phyloP scores from a whole-genome alignment of 2,888 invertebrate species.

The Euplagia quadripunctaria region DNA sequence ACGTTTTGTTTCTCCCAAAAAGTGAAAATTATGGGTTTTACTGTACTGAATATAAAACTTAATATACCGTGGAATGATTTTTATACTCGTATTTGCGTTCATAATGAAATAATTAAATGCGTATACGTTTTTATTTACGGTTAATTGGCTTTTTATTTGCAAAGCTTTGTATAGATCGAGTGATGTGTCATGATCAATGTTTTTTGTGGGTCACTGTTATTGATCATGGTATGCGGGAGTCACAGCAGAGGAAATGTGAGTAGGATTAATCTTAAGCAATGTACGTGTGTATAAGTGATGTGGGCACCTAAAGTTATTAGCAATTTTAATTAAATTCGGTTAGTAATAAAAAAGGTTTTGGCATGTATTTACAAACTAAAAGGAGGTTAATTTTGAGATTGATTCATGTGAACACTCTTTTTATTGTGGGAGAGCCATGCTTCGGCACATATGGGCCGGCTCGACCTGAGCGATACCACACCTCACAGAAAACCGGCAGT shows the following conservation, averaged over 20 bases:
- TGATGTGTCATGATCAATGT: too few relatives aligned
- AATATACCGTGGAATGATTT: slow-evolving; percentile 33
- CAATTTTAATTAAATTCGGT: too few relatives aligned
- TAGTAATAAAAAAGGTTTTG: too few relatives aligned
- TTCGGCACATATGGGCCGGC: too few relatives aligned
- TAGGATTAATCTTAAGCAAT: background rate
- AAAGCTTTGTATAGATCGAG: background rate
- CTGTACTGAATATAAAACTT: slow-evolving; percentile 39
- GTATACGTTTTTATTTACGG: slow-evolving; percentile 39
- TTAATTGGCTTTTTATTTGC: slow-evolving; percentile 13
- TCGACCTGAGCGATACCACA: too few relatives aligned
- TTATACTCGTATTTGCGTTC: slow-evolving; percentile 30
- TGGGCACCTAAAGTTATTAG: too few relatives aligned
- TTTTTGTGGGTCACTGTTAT: background rate
- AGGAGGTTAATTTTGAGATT: too few relatives aligned
- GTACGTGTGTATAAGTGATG: background rate
- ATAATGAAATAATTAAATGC: slow-evolving; percentile 41
- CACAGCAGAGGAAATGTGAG: background rate
- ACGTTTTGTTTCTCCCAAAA: slow-evolving; percentile 41
- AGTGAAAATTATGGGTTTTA: slow-evolving; percentile 41
- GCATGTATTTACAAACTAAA: too few relatives aligned
- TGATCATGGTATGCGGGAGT: background rate
- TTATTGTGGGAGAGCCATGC: too few relatives aligned
- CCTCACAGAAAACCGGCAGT: too few relatives aligned
- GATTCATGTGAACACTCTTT: too few relatives aligned